A percentile compares a stretch with the other conserved stretches of the same genome.
These are phyloP conservation scores for Hesperia comma DNA, from an alignment of 2,888 invertebrate species.

Conservation along the genomic window DNA sequence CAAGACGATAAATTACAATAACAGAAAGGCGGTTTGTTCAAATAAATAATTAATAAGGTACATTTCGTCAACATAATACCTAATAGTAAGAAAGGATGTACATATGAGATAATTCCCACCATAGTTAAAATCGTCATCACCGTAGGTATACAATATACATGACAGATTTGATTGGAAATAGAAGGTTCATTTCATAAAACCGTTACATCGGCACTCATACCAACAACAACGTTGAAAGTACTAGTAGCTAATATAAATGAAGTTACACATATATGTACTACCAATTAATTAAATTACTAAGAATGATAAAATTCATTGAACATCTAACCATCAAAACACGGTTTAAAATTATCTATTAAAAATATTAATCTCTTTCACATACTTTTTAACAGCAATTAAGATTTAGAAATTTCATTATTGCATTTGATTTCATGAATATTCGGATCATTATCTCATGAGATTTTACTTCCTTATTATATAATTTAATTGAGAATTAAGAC, in stretches of 20 bases:
- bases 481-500: conserved; percentile 22
- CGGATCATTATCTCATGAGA: conserved; percentile 9
- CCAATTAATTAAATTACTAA: conserved; percentile 49
- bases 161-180: too few species aligned
- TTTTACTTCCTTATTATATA: conserved; percentile 19
- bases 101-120: too few species aligned
- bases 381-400: conserved; percentile 40
- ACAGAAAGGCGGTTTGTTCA: too few species aligned
- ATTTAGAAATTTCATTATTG: conserved; percentile 33
- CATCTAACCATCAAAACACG: conserved; percentile 62
- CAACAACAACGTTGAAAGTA: conserved; percentile 12
- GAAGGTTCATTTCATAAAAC: too few species aligned
- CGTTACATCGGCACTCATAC: neutral
- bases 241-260: conserved; percentile 8
- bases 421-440: conserved; percentile 20
- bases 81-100: too few species aligned
- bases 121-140: too few species aligned
- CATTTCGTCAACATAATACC: too few species aligned
- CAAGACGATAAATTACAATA: too few species aligned
- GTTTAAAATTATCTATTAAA: conserved; percentile 63
- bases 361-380: conserved; percentile 59
- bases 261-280: conserved; percentile 8
- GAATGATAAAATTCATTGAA: conserved; percentile 60
- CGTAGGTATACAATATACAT: too few species aligned
- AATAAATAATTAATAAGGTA: too few species aligned